Evolutionary conservation across 2,113 vertebrate species (phyloP), one percentile per base, ranked within the genome.

Genomic region (Muntiacus muntjak): DNA sequence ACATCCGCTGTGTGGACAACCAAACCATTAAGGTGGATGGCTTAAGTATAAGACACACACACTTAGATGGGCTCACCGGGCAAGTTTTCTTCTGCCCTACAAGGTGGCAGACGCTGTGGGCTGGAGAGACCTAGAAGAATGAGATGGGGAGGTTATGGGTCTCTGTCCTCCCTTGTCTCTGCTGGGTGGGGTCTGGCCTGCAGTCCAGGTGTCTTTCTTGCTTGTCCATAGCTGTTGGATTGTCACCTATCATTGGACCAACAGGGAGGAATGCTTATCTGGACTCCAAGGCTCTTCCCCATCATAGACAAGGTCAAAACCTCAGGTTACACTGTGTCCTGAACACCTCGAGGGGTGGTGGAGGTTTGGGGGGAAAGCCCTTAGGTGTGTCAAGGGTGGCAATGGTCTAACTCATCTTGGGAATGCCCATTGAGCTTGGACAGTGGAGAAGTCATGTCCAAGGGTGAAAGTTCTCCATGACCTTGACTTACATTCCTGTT

Each of bases 11-110:
- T 47, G 58, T 45, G 43, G 23, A 81, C 23, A 57, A 19, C 74
- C 15, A 81, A 15, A 82, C 4, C 5, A 40, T 16, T n/a, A 26
- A 43, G 7, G 55, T 28, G n/a, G 19, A 4, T 15, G 45, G 7
- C 17, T 21, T 28, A 21, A 30, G 60, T 6, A 52, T 17, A 26
- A 54, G 64, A 54, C n/a, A 40, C 26, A 26, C 26, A 58, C 52
- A 33, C 4, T 26, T 5, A 5, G 54, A 10, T 28, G 26, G 2
- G 10, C 19, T 57, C 2, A 23, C 19, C 0, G 0, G 11, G 62
- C 43, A 16, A 11, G n/a, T 19, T 17, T 4, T 25, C 57, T 50
- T 55, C 26, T 43, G 26, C n/a, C 76, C 26, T 33, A 4, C 17
- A 14, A 19, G 60, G 13, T 23, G 21, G 43, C 30, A 17, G 52